Evolutionary conservation across 2,888 invertebrate genomes (phyloP).

Genomic region (Molorchus minor): DNA sequence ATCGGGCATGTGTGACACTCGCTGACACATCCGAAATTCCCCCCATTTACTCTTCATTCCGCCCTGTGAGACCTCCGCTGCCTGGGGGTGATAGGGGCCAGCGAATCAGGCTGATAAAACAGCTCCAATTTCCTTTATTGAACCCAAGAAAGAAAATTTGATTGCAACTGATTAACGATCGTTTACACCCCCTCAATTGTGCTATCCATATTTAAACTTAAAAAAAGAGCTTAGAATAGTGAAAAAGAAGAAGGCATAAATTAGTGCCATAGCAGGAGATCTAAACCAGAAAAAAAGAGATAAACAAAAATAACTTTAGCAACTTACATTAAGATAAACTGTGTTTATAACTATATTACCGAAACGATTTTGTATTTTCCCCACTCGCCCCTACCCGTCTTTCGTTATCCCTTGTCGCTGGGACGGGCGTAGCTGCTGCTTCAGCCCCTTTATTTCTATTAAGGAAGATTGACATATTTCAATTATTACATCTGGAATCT

Average conservation of each 20-base stretch:
- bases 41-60: slow-evolving; percentile 30
- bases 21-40: slow-evolving; percentile 38
- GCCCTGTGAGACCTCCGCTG: slow-evolving; percentile 18
- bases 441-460: slow-evolving; percentile 12
- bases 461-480: slow-evolving; percentile 18
- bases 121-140: too few species aligned
- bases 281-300: too few species aligned
- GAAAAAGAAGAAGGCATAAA: too few species aligned
- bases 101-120: too few species aligned
- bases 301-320: neutral
- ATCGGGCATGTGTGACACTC: slow-evolving; percentile 37
- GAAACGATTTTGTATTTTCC: too few species aligned
- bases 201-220: too few species aligned
- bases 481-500: slow-evolving; percentile 28
- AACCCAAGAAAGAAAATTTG: neutral
- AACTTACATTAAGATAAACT: neutral
- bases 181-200: too few species aligned
- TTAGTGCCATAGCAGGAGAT: too few species aligned
- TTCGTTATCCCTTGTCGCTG: neutral
- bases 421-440: slow-evolving; percentile 6
- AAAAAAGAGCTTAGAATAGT: too few species aligned
- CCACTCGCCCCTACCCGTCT: slow-evolving; percentile 1
- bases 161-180: neutral
- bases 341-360: neutral
- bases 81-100: slow-evolving; percentile 5